These are phyloP conservation scores for Pycnomerus fuliginosus DNA, from an alignment of 2,888 invertebrate genomes.

Conservation along the genomic window DNA sequence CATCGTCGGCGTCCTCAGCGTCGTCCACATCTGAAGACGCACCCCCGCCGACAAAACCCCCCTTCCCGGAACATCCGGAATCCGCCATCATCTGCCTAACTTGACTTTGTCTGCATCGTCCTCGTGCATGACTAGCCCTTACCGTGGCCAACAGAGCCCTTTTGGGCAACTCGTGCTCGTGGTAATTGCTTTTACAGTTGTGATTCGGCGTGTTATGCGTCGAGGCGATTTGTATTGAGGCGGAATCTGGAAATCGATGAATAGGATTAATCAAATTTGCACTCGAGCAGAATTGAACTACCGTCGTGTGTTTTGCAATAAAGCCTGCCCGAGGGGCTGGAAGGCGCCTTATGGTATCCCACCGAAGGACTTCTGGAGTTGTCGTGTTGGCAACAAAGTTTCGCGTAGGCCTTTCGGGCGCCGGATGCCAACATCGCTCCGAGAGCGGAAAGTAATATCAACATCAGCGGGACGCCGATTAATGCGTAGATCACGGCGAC, in stretches of 20 bases:
- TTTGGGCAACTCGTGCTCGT: slow-evolving; percentile 43
- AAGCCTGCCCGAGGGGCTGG: slow-evolving; percentile 55
- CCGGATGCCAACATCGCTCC: slow-evolving; percentile 79
- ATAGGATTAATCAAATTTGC: neutral
- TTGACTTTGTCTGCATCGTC: slow-evolving; percentile 46
- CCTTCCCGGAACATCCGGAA: slow-evolving; percentile 49
- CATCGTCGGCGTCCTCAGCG: slow-evolving; percentile 62
- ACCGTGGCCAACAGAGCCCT: slow-evolving; percentile 50
- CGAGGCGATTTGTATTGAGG: slow-evolving; percentile 44
- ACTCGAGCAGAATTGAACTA: slow-evolving; percentile 20
- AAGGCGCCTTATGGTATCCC: slow-evolving; percentile 59
- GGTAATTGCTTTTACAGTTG: slow-evolving; percentile 36
- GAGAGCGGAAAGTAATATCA: slow-evolving; percentile 81
- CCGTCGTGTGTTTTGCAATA: slow-evolving; percentile 47
- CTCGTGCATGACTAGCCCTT: slow-evolving; percentile 45
- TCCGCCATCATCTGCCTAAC: slow-evolving; percentile 53
- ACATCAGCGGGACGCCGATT: slow-evolving; percentile 82
- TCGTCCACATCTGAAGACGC: slow-evolving; percentile 57
- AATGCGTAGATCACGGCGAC: slow-evolving; percentile 86
- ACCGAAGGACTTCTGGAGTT: slow-evolving; percentile 35
- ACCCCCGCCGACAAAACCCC: slow-evolving; percentile 53
- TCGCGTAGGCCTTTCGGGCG: slow-evolving; percentile 67
- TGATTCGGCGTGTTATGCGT: slow-evolving; percentile 41
- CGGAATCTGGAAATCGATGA: slow-evolving; percentile 36
- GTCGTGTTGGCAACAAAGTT: slow-evolving; percentile 50